Base-by-base conservation (phyloP, 2,888 invertebrate genomes). In the Epinotia nisella region DNA sequence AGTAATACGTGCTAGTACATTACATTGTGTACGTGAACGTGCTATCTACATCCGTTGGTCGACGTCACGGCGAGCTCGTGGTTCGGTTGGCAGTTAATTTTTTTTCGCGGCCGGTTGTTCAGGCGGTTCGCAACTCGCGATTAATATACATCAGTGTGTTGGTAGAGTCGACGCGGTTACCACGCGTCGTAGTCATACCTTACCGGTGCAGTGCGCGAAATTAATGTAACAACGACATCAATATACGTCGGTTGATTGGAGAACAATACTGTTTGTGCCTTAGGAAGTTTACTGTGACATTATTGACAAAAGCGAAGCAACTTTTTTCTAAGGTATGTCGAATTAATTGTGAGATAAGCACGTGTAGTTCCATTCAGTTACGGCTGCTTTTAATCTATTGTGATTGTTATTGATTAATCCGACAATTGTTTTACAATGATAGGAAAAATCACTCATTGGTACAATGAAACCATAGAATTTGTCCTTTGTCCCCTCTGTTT, bases 61-160 rank as follows among this genome's bases (percentile, higher is more conserved):
- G 78, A 88, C 89, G 89, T 89, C 89, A 89, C 80, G 76, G 9
- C 80, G 76, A 85, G 87, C 88, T 89, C 87, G 85, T 79, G 77
- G 78, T 77, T 76, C 75, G 76, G 76, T 75, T 75, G 78, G 75
- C 75, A 76, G 67, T 75, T 74, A 76, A 75, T 71, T 51, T 45
- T 45, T 53, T 65, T 65, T 73, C 77, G 75, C 76, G 80, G 79
- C 83, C 81, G 79, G 80, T 79, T 81, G 81, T 79, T 80, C 74
- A 78, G 79, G 64, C 76, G 70, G 61, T 58, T 49, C 73, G 70
- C 78, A 70, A 67, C 65, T 49, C 49, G 41, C 29, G 62, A 62
- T 51, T 62, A 49, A 62, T 49, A 49, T 17, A 49, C 49, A 51
- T 76, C 87, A 90, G 90, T 89, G 78, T 83, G 80, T 79, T 84